Conservation (phyloP, 2,888 invertebrate species). For the Nemapogon koenigi region DNA sequence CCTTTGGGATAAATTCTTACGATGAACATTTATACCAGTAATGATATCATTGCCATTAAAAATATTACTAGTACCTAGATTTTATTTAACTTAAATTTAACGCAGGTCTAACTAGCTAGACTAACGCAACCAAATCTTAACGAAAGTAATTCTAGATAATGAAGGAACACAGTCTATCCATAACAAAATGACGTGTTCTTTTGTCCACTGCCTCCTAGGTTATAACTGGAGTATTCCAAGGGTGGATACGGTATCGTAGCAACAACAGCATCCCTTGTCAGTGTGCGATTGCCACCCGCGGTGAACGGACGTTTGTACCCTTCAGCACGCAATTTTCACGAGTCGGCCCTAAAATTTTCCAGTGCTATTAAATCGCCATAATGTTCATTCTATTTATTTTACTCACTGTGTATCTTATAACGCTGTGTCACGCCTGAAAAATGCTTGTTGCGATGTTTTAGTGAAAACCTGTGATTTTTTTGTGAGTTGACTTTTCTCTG, state of each 20-base stretch:
- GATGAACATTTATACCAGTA: no score
- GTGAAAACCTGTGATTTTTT: not conserved
- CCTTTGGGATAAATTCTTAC: no score
- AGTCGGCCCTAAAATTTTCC: constrained; percentile 18
- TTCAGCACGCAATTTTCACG: constrained; percentile 18
- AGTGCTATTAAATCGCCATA: constrained; percentile 16
- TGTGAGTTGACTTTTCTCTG: not conserved
- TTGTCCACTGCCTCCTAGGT: no score
- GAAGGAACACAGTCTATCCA: no score
- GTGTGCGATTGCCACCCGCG: constrained; percentile 37
- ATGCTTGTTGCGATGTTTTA: constrained; percentile 4
- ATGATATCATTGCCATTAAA: no score
- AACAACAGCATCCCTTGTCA: constrained; percentile 59
- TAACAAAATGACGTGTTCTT: no score
- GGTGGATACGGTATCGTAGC: constrained; percentile 51
- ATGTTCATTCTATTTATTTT: constrained; percentile 56
- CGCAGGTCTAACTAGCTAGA: no score
- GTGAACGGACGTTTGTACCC: constrained; percentile 28
- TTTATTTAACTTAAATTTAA: no score
- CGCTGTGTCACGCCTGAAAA: constrained; percentile 45
- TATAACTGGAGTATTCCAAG: no score
- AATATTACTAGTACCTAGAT: no score
- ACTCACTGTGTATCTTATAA: constrained; percentile 54
- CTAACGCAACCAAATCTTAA: no score
- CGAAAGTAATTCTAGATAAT: no score